Evolutionary conservation across 23 tunicate species (phyloP).

Genomic region (Corella eumyota): DNA sequence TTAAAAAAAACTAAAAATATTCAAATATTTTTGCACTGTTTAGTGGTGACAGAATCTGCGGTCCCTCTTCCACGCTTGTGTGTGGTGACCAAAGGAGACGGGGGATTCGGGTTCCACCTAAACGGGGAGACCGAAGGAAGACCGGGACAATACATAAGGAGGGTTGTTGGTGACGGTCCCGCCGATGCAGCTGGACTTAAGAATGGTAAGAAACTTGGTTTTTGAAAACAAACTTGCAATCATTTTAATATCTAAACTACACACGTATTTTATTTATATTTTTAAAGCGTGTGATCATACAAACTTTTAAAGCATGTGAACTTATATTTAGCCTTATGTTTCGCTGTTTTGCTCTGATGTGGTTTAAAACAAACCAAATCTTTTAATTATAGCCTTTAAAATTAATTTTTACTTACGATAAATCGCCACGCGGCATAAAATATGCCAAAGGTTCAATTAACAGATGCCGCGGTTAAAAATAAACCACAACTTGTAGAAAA

Average conservation of each 20-base stretch:
- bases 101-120: constrained; percentile 75
- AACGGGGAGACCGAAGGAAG: constrained; percentile 43
- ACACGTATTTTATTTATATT: neutral
- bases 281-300: no score
- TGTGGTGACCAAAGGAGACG: constrained; percentile 9
- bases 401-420: no score
- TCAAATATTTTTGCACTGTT: neutral
- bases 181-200: constrained; percentile 59
- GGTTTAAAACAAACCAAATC: no score
- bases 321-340: no score
- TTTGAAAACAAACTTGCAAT: neutral
- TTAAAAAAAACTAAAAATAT: neutral
- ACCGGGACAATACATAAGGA: constrained; percentile 61
- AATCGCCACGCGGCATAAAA: no score
- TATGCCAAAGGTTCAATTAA: no score
- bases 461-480: no score
- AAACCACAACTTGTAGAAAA: no score
- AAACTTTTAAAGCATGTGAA: no score
- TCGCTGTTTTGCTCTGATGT: no score
- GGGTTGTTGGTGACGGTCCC: constrained; percentile 37
- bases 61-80: constrained; percentile 67
- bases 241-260: neutral
- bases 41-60: neutral
- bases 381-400: no score
- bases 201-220: constrained; percentile 42